Percentiles rank a stretch among this genome's conserved stretches.
Conservation (phyloP, 2,888 invertebrate genomes). For the Lasius platythorax region DNA sequence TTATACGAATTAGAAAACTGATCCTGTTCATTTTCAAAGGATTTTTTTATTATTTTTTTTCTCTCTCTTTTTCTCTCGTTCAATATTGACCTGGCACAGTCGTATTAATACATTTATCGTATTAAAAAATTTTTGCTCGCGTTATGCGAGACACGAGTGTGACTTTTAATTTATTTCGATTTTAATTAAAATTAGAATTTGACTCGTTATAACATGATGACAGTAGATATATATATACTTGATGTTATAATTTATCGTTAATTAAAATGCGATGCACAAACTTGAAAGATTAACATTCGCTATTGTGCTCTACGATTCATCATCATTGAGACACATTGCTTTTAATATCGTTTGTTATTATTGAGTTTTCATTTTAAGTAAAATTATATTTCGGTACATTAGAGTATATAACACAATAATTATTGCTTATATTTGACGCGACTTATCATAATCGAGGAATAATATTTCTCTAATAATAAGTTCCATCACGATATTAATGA, state of each 20-base stretch:
- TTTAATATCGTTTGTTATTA: constrained; percentile 16
- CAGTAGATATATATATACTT: neutral
- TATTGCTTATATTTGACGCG: neutral
- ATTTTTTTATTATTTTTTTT: neutral
- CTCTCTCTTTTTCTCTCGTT: neutral
- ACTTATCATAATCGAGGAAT: constrained; percentile 21
- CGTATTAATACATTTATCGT: neutral
- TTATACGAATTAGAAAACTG: neutral
- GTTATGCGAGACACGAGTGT: neutral
- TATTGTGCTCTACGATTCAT: neutral
- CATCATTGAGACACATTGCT: neutral
- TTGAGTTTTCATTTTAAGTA: constrained; percentile 15
- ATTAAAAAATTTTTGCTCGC: neutral
- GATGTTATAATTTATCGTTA: neutral
- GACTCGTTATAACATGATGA: neutral
- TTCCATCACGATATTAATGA: constrained; percentile 16
- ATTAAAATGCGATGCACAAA: neutral
- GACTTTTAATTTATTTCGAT: neutral
- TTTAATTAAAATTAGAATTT: constrained; percentile 15
- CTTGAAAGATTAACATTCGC: neutral
- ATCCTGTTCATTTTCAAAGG: neutral
- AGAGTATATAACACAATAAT: neutral
- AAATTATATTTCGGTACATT: neutral
- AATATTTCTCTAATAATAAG: neutral
- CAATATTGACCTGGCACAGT: neutral